Conservation (phyloP, 2,888 invertebrate species). For the Trissolcus japonicus region DNA sequence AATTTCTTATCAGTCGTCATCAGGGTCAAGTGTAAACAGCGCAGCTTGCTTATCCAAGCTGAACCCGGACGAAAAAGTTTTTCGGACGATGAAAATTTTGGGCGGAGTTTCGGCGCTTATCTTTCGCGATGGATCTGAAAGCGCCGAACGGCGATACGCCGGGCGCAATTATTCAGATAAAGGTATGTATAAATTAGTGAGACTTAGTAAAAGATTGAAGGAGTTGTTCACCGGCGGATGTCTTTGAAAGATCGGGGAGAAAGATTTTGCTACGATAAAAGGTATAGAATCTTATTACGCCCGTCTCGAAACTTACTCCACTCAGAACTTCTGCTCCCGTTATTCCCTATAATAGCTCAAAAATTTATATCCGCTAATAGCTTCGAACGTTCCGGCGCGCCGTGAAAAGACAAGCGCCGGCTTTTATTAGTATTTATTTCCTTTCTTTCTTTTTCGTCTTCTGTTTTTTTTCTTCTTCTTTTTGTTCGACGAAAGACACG, state of each 20-base stretch:
- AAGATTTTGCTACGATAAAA: slow-evolving; percentile 50
- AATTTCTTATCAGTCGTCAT: too few species aligned
- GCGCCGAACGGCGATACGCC: slow-evolving; percentile 22
- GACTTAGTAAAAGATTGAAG: slow-evolving; percentile 54
- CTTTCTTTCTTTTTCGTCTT: too few species aligned
- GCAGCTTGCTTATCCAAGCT: not conserved
- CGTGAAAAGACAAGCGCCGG: not conserved
- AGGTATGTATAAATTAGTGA: slow-evolving; percentile 57
- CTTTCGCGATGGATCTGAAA: slow-evolving; percentile 11
- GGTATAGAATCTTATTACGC: slow-evolving; percentile 56
- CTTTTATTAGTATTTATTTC: slow-evolving; percentile 2
- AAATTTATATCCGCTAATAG: slow-evolving; percentile 51
- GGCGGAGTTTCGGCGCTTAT: slow-evolving; percentile 30
- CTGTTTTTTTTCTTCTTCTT: too few species aligned
- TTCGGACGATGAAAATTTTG: slow-evolving; percentile 19
- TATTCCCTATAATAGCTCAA: slow-evolving; percentile 46
- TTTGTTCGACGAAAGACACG: too few species aligned
- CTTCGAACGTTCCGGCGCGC: slow-evolving; percentile 16
- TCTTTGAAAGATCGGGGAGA: slow-evolving; percentile 50
- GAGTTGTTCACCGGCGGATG: slow-evolving; percentile 50
- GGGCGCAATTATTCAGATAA: slow-evolving; percentile 59
- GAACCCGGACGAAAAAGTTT: slow-evolving; percentile 13
- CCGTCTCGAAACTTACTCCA: slow-evolving; percentile 62
- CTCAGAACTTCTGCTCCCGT: slow-evolving; percentile 64
- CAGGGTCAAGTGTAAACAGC: too few species aligned